phyloP scores from a whole-genome alignment of 2,113 vertebrate species.

The Indri indri region DNA sequence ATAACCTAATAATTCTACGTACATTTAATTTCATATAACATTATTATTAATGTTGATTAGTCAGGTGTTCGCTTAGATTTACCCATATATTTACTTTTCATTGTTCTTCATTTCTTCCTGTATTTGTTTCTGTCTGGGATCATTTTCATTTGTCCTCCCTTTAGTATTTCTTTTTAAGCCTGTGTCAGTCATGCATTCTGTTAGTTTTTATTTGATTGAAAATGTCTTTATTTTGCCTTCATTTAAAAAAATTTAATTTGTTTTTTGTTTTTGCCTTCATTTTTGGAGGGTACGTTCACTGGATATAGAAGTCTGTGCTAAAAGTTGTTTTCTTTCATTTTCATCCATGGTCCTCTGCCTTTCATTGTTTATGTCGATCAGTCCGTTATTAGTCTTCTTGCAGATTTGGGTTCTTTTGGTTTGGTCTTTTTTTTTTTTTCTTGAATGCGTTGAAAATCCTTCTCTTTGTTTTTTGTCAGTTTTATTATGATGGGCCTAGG shows the following conservation, averaged over 20 bases:
- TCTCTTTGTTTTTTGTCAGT: not conserved
- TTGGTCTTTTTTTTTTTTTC: not conserved
- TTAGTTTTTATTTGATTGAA: not conserved
- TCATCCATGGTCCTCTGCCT: not conserved
- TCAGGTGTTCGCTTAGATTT: not conserved
- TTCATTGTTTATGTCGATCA: not conserved
- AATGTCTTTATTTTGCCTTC: constrained; percentile 39
- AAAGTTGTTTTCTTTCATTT: not conserved
- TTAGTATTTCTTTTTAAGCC: not conserved
- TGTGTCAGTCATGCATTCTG: not conserved
- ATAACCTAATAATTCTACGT: not conserved
- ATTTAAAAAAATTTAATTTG: not conserved
- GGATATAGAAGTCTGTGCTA: not conserved
- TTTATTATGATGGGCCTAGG: not conserved
- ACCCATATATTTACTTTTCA: not conserved
- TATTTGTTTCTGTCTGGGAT: not conserved
- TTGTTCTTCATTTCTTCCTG: not conserved
- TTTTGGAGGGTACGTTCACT: constrained; percentile 17
- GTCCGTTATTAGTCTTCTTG: not conserved
- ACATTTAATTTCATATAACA: not conserved
- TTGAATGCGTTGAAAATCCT: not conserved
- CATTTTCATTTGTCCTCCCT: not conserved
- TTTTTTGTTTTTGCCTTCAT: not conserved
- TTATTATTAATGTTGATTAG: not conserved
- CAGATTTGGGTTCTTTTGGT: not conserved